phyloP scores from a whole-genome alignment of 2,797 vertebrate genomes.

The Buceros bicornis region DNA sequence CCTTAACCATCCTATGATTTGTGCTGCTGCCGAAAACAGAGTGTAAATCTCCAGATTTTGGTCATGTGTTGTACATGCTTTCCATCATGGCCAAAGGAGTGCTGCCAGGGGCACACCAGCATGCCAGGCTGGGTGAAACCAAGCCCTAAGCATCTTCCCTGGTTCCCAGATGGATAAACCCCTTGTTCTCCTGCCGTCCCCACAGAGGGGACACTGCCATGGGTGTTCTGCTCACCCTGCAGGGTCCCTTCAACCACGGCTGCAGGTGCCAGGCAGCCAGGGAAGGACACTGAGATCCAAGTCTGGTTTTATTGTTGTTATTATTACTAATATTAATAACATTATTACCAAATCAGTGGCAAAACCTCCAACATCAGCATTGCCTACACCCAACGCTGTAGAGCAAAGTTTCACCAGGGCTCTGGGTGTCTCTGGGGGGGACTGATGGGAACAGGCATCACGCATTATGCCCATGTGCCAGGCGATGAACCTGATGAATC shows the following conservation, averaged over 20 bases:
- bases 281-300: background rate
- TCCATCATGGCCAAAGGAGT: background rate
- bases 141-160: background rate
- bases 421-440: background rate
- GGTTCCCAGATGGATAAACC: background rate
- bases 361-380: background rate
- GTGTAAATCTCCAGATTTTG: background rate
- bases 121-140: background rate
- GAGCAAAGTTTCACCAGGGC: background rate
- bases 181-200: background rate
- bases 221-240: background rate
- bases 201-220: background rate
- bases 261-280: background rate
- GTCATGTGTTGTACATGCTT: background rate
- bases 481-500: background rate
- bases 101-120: background rate
- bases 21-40: background rate
- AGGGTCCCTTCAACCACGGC: background rate
- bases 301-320: background rate
- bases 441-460: background rate
- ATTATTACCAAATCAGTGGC: background rate
- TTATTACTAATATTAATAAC: too few relatives aligned
- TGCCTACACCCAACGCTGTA: accelerated
- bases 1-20: background rate
- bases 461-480: background rate